These are phyloP conservation scores for Coreius guichenoti DNA, from an alignment of 2,797 vertebrate genomes.

Conservation along the genomic window DNA sequence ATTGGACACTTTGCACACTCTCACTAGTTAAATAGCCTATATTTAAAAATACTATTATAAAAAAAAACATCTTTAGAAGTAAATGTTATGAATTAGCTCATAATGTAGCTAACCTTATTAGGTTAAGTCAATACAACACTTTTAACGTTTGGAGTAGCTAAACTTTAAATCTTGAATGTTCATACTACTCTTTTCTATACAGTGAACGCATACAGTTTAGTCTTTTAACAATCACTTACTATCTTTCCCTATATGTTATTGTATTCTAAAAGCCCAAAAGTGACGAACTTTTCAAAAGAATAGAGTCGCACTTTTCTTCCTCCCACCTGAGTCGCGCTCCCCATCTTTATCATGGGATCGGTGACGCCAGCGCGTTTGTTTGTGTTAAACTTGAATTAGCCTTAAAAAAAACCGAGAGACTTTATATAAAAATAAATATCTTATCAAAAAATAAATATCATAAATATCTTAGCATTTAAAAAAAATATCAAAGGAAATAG, in stretches of 20 bases:
- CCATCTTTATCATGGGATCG: background rate
- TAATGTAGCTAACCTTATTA: background rate
- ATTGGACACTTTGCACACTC: too few relatives aligned
- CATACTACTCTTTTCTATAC: background rate
- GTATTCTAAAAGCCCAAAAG: background rate
- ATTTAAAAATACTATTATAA: background rate
- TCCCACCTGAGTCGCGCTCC: background rate
- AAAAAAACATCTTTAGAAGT: background rate
- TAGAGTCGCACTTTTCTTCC: background rate
- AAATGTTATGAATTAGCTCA: background rate
- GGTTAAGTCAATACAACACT: too few relatives aligned
- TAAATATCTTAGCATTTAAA: too few relatives aligned
- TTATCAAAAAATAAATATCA: background rate
- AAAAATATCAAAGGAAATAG: too few relatives aligned
- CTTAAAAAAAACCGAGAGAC: background rate
- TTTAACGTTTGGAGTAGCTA: too few relatives aligned
- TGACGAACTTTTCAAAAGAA: background rate
- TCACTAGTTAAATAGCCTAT: too few relatives aligned
- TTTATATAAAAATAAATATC: background rate
- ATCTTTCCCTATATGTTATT: background rate
- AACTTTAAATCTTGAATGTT: too few relatives aligned
- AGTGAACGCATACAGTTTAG: background rate
- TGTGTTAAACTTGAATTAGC: background rate
- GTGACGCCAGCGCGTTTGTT: background rate
- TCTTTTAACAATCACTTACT: background rate